These are phyloP conservation scores for Aramus guarauna DNA, from an alignment of 2,113 vertebrate species.

Conservation along the genomic window DNA sequence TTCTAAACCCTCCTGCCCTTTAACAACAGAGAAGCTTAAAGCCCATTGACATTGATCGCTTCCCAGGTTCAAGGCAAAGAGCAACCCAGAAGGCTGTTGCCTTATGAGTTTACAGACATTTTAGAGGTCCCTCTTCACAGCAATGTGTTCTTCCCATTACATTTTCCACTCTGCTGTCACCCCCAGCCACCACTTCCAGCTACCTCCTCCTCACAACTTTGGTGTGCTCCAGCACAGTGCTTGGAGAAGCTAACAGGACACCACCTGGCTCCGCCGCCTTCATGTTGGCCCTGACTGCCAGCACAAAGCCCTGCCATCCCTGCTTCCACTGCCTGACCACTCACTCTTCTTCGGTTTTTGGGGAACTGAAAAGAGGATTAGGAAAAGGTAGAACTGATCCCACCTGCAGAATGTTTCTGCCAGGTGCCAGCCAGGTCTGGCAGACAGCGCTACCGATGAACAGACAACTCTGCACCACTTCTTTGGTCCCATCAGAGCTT, in stretches of 20 bases:
- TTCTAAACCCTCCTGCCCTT: neutral
- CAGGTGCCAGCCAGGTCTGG: neutral
- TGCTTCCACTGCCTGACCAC: neutral
- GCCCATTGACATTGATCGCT: neutral
- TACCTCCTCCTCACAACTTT: neutral
- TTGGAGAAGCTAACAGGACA: neutral
- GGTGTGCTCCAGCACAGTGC: neutral
- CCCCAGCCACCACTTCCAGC: neutral
- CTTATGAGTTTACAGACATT: neutral
- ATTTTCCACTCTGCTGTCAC: neutral
- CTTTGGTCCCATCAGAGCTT: neutral
- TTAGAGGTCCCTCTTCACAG: neutral
- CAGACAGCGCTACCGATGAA: neutral
- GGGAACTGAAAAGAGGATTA: neutral
- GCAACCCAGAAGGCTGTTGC: neutral
- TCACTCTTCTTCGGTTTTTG: rapidly evolving
- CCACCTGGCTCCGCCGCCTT: neutral
- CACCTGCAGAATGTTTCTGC: neutral
- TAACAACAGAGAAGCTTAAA: neutral
- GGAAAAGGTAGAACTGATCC: neutral
- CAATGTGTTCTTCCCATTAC: neutral
- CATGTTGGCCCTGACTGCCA: neutral
- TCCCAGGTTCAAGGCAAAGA: neutral
- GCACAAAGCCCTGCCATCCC: neutral
- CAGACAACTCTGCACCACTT: neutral